These are phyloP conservation scores for Euphysa ruthae DNA, from an alignment of 30 jellyfish, hydroid and myxozoan genomes.

Conservation along the genomic window DNA sequence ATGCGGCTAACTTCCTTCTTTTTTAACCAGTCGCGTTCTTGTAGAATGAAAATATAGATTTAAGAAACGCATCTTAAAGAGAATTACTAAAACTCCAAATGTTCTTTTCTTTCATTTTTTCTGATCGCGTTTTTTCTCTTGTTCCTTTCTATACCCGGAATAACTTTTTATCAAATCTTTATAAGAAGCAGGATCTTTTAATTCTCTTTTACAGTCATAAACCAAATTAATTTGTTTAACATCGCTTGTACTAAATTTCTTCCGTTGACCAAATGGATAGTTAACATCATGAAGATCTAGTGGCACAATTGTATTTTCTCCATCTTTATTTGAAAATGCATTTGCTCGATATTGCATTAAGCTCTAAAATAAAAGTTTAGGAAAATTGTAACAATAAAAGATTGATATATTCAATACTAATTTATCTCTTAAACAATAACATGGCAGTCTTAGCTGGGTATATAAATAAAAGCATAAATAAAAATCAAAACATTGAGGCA, in stretches of 20 bases:
- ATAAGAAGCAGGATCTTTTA: background rate
- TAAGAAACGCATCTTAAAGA: too few species aligned
- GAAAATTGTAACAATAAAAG: too few species aligned
- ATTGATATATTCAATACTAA: too few species aligned
- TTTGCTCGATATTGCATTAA: slow-evolving; percentile 32
- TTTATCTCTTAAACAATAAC: too few species aligned
- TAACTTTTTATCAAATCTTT: slow-evolving; percentile 10
- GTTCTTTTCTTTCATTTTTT: too few species aligned
- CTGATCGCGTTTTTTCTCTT: slow-evolving; percentile 5
- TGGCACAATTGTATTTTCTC: slow-evolving; percentile 12
- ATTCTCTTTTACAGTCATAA: background rate
- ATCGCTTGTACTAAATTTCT: slow-evolving; percentile 28
- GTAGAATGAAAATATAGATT: too few species aligned
- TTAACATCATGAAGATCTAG: background rate
- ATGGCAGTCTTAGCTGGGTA: too few species aligned
- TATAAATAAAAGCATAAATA: too few species aligned
- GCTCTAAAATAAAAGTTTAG: slow-evolving; percentile 16
- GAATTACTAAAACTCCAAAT: too few species aligned
- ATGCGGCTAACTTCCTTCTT: too few species aligned
- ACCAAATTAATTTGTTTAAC: slow-evolving; percentile 6
- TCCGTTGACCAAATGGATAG: slow-evolving; percentile 16
- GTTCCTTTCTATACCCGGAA: slow-evolving; percentile 9
- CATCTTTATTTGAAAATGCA: slow-evolving; percentile 27
- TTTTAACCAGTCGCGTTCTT: too few species aligned
- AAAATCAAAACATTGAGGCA: too few species aligned